Evolutionary conservation across 1,140 invertebrate species (phyloP), one percentile per base, ranked within the genome.

Genomic region (Philaenus spumarius): DNA sequence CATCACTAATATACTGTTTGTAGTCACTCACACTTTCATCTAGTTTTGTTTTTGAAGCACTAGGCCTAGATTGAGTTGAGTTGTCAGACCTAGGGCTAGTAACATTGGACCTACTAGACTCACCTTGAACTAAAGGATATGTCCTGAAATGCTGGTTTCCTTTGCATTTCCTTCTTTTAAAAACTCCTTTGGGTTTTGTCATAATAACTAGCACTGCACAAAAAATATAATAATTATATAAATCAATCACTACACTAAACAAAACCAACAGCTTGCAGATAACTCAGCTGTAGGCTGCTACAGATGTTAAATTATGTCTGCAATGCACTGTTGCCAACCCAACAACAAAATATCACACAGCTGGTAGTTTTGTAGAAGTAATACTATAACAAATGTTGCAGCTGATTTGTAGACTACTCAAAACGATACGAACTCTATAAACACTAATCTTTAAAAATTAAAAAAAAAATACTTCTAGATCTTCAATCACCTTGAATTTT

Each of bases 1-100:
- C n/a, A n/a, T 7, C 6, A 45, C 12, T 7, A 19, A 45, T 45
- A n/a, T n/a, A n/a, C n/a, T n/a, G n/a, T n/a, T n/a, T n/a, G n/a
- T n/a, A n/a, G n/a, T n/a, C n/a, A n/a, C 42, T 45, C 42, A 45
- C 42, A 45, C 42, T 45, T 45, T 45, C 42, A 45, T 45, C 15
- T 45, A 45, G 42, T 45, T 45, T 45, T 9, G 42, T 9, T 45
- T 45, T 45, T 45, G 42, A 45, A 45, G 42, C 42, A 17, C 42
- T 45, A 45, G 42, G 42, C 42, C 15, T 45, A 45, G 42, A 45
- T 45, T 45, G 42, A 45, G 12, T 15, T 7, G 42, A 19, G 12
- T 45, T 15, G n/a, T n/a, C n/a, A n/a, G n/a, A n/a, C n/a, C n/a
- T n/a, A n/a, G n/a, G n/a, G n/a, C n/a, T n/a, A n/a, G 15, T 45